Conservation (phyloP, 2,888 invertebrate species). For the Lepidochitona cinerea region DNA sequence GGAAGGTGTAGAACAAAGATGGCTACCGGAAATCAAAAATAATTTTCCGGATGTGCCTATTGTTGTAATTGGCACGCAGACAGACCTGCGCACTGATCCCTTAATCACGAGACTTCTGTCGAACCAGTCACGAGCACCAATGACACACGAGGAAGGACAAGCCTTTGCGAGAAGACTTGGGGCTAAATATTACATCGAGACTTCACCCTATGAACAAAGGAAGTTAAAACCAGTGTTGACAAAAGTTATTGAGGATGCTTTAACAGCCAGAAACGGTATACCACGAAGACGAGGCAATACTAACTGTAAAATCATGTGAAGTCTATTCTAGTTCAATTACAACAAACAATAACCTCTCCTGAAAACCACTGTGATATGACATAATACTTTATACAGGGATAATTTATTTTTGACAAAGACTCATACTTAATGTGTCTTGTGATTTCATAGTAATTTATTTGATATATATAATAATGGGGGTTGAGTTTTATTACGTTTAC, state of each 20-base stretch:
- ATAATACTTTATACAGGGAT: too few relatives aligned
- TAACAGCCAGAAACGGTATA: not conserved
- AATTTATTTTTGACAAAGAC: too few relatives aligned
- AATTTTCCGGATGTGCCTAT: slow-evolving; percentile 54
- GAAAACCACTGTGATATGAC: too few relatives aligned
- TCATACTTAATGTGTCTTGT: too few relatives aligned
- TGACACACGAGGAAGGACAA: not conserved
- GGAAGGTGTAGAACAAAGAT: slow-evolving; percentile 51
- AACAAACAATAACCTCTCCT: too few relatives aligned
- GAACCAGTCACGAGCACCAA: not conserved
- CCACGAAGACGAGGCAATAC: not conserved
- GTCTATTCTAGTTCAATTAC: too few relatives aligned
- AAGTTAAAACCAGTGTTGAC: not conserved
- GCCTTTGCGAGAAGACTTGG: not conserved
- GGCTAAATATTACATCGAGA: slow-evolving; percentile 37
- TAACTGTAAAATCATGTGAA: not conserved
- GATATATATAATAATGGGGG: too few relatives aligned
- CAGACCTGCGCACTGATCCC: slow-evolving; percentile 42
- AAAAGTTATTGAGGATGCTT: not conserved
- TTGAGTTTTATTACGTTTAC: too few relatives aligned
- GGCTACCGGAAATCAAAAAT: slow-evolving; percentile 56
- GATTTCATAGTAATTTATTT: too few relatives aligned
- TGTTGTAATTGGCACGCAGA: slow-evolving; percentile 59
- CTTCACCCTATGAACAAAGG: slow-evolving; percentile 26
- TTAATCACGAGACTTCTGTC: not conserved